Percentiles rank a stretch among this genome's conserved stretches.
Evolutionary conservation across 2,888 invertebrate genomes (phyloP).

Genomic region (Drosophila niveifrons): DNA sequence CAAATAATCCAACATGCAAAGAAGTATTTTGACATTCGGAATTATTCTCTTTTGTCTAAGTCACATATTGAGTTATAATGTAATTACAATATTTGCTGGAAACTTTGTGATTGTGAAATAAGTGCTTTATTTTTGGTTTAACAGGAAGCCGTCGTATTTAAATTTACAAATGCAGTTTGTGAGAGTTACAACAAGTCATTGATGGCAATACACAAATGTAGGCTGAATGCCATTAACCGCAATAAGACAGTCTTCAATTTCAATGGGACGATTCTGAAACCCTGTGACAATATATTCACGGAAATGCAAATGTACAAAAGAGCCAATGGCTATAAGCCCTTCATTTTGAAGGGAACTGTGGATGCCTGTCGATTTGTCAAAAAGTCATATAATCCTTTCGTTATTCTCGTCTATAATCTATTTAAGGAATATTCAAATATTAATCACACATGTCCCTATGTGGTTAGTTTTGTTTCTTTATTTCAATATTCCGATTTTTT

Average conservation of each 20-base stretch:
- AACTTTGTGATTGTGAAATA: not conserved
- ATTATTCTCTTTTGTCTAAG: not conserved
- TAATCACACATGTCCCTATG: conserved; percentile 39
- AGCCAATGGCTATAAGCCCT: conserved; percentile 39
- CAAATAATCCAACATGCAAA: not conserved
- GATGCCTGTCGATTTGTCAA: conserved; percentile 20
- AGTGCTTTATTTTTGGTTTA: not conserved
- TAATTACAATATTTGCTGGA: not conserved
- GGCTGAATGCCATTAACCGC: conserved; percentile 30
- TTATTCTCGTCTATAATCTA: conserved; percentile 9
- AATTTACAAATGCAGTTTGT: conserved; percentile 29
- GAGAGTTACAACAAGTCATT: conserved; percentile 15
- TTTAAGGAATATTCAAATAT: conserved; percentile 21
- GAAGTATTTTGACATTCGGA: not conserved
- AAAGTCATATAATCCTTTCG: conserved; percentile 20
- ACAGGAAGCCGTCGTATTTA: conserved; percentile 3
- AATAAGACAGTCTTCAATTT: conserved; percentile 17
- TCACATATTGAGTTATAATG: not conserved
- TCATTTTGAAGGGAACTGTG: conserved; percentile 14
- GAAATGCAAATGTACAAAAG: conserved; percentile 2
- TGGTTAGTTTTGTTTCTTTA: conserved; percentile 7
- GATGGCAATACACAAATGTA: conserved; percentile 21
- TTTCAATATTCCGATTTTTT: too few species aligned
- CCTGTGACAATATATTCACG: not conserved
- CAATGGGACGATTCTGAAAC: conserved; percentile 11